These are phyloP conservation scores for Drosophila pectinifera DNA, from an alignment of 1,140 invertebrate genomes.

Conservation along the genomic window DNA sequence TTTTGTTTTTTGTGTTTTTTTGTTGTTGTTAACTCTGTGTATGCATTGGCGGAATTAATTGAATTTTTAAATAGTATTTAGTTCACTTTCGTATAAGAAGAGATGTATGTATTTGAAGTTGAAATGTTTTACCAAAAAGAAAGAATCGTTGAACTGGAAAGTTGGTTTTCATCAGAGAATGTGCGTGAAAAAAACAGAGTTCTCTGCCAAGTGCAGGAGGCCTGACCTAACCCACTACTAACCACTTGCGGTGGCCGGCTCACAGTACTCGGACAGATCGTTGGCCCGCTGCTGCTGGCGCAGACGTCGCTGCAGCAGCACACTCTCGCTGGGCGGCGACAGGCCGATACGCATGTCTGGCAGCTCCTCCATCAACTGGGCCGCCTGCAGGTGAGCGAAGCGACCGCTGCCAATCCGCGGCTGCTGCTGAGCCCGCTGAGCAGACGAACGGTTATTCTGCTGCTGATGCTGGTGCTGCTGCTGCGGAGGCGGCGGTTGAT, in stretches of 20 bases:
- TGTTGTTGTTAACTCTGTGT: conserved; percentile 33
- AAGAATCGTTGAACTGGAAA: conserved; percentile 35
- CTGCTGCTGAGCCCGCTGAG: conserved; percentile 46
- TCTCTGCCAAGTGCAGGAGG: not conserved
- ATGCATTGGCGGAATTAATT: conserved; percentile 37
- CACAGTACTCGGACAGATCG: conserved; percentile 71
- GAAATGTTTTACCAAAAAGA: conserved; percentile 13
- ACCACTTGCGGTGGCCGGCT: conserved; percentile 78
- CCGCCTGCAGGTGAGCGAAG: conserved; percentile 52
- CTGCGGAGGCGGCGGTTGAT: conserved; percentile 29
- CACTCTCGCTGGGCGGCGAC: conserved; percentile 93
- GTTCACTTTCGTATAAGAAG: not conserved
- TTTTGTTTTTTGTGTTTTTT: conserved; percentile 10
- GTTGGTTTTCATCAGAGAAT: conserved; percentile 37
- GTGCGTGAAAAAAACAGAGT: conserved; percentile 51
- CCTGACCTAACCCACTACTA: conserved; percentile 29
- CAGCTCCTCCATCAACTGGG: conserved; percentile 64
- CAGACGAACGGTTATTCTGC: conserved; percentile 23
- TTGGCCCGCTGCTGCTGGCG: conserved; percentile 62
- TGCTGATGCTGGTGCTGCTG: conserved; percentile 43
- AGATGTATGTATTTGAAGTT: conserved; percentile 1
- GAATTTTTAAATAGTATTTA: conserved; percentile 29
- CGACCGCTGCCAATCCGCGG: conserved; percentile 67
- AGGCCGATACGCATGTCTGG: conserved; percentile 87
- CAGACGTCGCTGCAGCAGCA: conserved; percentile 91